Evolutionary conservation across 2,113 vertebrate genomes (phyloP).

Genomic region (Struthio camelus): DNA sequence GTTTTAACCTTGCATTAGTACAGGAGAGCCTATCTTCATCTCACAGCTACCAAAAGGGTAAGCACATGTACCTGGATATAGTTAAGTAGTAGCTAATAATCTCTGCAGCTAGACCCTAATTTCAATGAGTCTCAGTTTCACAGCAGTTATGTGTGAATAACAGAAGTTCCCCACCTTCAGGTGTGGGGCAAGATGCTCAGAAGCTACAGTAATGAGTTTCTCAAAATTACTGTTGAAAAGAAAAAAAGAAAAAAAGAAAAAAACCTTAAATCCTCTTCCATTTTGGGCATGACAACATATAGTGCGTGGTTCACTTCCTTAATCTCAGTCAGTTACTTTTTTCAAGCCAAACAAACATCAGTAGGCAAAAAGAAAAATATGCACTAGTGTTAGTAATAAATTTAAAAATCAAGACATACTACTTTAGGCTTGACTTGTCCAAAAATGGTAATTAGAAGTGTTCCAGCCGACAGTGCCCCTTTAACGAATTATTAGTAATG

Average conservation of each 20-base stretch:
- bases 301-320: not conserved
- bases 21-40: not conserved
- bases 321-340: not conserved
- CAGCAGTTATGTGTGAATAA: not conserved
- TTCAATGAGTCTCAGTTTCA: not conserved
- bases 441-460: constrained; percentile 55
- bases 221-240: not conserved
- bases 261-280: not conserved
- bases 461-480: constrained; percentile 49
- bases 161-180: not conserved
- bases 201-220: not conserved
- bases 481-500: constrained; percentile 63
- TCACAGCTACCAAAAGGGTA: not conserved
- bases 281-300: not conserved
- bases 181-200: not conserved
- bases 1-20: not conserved
- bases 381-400: not conserved
- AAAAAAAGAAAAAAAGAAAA: not conserved
- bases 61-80: too few relatives aligned
- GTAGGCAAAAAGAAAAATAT: not conserved
- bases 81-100: not conserved
- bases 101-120: not conserved
- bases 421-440: constrained; percentile 52
- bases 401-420: constrained; percentile 41
- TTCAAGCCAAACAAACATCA: not conserved